Conservation (phyloP, 2,797 vertebrate species). For the Nasua narica region DNA sequence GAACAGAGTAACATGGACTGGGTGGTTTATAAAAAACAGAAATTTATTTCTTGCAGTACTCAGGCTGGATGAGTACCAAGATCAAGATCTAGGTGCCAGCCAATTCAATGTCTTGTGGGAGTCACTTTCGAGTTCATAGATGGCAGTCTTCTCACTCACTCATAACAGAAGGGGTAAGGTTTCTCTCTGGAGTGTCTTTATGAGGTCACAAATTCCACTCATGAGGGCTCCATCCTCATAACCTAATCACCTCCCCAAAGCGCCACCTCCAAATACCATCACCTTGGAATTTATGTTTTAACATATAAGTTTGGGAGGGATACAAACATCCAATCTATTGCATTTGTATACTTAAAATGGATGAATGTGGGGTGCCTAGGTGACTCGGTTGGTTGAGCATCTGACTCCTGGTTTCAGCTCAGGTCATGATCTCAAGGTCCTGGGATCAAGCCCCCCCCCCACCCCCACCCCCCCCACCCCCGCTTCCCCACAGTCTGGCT, state of each 20-base stretch:
- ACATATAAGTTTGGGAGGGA: background rate
- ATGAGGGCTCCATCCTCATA: background rate
- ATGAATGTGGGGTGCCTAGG: background rate
- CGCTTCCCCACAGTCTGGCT: too few species aligned
- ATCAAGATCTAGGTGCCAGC: background rate
- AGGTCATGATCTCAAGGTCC: background rate
- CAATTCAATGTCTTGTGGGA: background rate
- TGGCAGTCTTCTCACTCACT: background rate
- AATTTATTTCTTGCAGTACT: background rate
- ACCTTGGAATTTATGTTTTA: background rate
- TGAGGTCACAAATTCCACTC: background rate
- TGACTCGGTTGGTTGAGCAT: background rate
- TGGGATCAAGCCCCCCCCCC: background rate
- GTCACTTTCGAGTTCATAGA: background rate
- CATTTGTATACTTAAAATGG: background rate
- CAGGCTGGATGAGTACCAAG: background rate
- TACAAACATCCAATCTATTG: background rate
- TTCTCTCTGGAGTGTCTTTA: background rate
- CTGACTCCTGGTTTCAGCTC: background rate
- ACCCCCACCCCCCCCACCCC: fast-evolving
- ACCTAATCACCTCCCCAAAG: background rate
- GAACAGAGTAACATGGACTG: background rate
- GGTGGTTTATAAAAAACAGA: background rate
- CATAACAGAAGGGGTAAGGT: background rate
- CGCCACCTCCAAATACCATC: background rate